Evolutionary conservation across 1,140 invertebrate genomes (phyloP).

Genomic region (Bombus balteatus): DNA sequence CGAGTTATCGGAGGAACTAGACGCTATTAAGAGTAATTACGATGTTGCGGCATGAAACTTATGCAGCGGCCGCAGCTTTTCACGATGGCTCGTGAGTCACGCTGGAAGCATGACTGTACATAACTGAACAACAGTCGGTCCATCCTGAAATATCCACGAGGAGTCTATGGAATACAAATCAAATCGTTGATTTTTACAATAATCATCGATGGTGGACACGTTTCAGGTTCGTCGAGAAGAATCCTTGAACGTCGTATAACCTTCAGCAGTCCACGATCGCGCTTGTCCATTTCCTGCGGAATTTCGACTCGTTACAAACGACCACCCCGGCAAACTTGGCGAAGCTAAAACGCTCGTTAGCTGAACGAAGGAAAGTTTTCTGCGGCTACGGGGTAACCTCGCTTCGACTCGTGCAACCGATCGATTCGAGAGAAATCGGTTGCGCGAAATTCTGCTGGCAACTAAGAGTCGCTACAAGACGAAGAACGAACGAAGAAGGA

Average conservation of each 20-base stretch:
- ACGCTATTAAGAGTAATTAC: conserved; percentile 54
- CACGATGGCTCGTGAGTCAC: conserved; percentile 52
- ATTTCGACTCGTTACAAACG: conserved; percentile 23
- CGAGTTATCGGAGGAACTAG: conserved; percentile 36
- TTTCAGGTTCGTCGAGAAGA: conserved; percentile 7
- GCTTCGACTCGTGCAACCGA: not conserved
- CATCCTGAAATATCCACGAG: not conserved
- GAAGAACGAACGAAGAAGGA: not conserved
- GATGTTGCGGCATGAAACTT: conserved; percentile 57
- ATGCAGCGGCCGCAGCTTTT: conserved; percentile 37
- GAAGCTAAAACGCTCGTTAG: conserved; percentile 2
- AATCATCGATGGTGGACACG: not conserved
- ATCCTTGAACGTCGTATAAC: not conserved
- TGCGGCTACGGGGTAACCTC: not conserved
- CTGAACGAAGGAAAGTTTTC: conserved; percentile 1
- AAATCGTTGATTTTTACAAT: conserved; percentile 39
- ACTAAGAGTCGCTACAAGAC: not conserved
- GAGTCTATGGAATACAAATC: not conserved
- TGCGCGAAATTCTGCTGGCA: not conserved
- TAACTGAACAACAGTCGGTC: not conserved
- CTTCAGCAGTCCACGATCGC: conserved; percentile 12
- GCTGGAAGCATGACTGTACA: not conserved
- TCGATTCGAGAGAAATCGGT: not conserved
- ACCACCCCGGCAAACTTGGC: conserved; percentile 17
- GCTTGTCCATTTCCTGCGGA: not conserved